Conservation (phyloP, 2,113 vertebrate species). For the Athene cunicularia region DNA sequence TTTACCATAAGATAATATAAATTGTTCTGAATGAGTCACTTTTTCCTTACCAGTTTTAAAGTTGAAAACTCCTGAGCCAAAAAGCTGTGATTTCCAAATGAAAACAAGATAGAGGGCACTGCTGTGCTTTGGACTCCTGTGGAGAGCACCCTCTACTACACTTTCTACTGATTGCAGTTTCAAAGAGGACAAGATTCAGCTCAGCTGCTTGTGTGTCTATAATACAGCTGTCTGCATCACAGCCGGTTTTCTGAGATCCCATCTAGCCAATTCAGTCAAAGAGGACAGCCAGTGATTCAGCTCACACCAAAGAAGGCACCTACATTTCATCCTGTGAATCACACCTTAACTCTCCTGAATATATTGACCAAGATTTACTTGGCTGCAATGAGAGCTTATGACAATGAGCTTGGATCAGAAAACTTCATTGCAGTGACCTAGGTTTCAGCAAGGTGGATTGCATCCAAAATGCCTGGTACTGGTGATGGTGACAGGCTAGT, state of each 20-base stretch:
- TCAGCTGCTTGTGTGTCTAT: not conserved
- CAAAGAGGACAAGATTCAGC: not conserved
- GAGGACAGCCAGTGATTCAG: not conserved
- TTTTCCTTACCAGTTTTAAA: not conserved
- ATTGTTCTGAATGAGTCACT: not conserved
- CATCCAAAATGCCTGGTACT: not conserved
- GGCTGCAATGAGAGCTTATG: not conserved
- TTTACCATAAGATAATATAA: not conserved
- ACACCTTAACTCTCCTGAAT: not conserved
- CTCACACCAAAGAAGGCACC: not conserved
- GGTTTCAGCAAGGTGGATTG: not conserved
- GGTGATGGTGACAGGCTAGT: not conserved
- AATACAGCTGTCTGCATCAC: not conserved
- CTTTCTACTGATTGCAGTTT: not conserved
- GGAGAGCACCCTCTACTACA: accelerated
- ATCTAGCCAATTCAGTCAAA: not conserved
- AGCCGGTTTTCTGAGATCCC: not conserved
- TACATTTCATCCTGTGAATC: not conserved
- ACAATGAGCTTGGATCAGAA: not conserved
- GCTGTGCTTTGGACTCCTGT: not conserved
- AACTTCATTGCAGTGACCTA: not conserved
- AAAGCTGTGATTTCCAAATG: not conserved
- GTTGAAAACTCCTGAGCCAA: not conserved
- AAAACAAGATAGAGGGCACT: not conserved
- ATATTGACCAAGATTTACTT: not conserved